Evolutionary conservation across 2,113 vertebrate species (phyloP).

Genomic region (Heterotilapia buettikoferi): DNA sequence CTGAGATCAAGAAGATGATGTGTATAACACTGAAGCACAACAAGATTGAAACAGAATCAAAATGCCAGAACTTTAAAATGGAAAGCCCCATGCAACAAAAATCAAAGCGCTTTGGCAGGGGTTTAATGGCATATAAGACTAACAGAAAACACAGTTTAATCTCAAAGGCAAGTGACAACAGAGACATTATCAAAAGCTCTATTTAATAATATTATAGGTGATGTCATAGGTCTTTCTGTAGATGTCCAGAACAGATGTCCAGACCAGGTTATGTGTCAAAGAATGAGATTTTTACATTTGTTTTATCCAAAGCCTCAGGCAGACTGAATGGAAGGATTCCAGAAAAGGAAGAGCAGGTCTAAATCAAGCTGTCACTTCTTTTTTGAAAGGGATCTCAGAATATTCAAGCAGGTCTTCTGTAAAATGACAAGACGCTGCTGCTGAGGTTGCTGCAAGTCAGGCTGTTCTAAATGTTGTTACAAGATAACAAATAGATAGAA

Average conservation of each 20-base stretch:
- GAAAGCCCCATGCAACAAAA: background rate
- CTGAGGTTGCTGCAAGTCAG: conserved; percentile 13
- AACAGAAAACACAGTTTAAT: background rate
- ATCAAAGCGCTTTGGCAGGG: background rate
- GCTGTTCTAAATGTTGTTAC: conserved; percentile 30
- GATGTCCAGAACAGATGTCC: background rate
- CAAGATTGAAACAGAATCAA: background rate
- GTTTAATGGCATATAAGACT: background rate
- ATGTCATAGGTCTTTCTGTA: background rate
- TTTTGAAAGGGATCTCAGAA: background rate
- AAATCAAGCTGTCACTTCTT: background rate
- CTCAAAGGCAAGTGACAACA: background rate
- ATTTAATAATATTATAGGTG: background rate
- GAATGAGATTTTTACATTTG: background rate
- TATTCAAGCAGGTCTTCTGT: background rate
- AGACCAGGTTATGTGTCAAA: background rate
- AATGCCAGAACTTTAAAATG: background rate
- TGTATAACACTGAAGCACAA: background rate
- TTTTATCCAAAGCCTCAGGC: background rate
- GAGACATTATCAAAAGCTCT: background rate
- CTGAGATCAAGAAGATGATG: background rate
- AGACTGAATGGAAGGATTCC: background rate
- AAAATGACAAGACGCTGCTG: background rate
- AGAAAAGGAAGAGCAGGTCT: background rate
- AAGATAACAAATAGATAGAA: conserved; percentile 6